These are phyloP conservation scores for Polypterus senegalus DNA, from an alignment of 2,113 vertebrate species.

Conservation along the genomic window DNA sequence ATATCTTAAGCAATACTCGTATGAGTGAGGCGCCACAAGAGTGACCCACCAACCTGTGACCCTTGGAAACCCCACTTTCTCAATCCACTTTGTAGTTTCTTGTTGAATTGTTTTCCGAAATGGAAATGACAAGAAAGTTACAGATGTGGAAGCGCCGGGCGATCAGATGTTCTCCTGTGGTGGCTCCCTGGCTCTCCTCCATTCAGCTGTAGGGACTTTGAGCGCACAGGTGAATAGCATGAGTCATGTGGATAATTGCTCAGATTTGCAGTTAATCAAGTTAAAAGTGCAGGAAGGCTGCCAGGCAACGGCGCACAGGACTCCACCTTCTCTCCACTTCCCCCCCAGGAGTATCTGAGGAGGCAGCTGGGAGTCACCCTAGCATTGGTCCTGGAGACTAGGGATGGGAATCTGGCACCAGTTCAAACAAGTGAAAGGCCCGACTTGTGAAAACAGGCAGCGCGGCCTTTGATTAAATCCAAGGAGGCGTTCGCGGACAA, in stretches of 20 bases:
- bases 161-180: neutral
- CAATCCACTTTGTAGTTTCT: no score
- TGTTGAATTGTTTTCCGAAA: no score
- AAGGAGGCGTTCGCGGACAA: neutral
- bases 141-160: neutral
- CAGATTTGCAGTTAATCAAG: conserved; percentile 8
- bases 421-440: conserved; percentile 3
- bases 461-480: conserved; percentile 1
- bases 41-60: no score
- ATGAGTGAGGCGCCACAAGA: no score
- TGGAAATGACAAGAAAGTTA: no score
- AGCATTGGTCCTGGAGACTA: neutral
- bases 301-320: neutral
- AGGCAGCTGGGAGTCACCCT: neutral
- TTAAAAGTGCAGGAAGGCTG: conserved; percentile 8
- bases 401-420: conserved; percentile 6
- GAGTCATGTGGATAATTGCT: conserved; percentile 9
- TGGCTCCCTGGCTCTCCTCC: neutral
- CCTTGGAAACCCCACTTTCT: no score
- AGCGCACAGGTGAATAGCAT: conserved; percentile 8
- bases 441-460: conserved; percentile 6
- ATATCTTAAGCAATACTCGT: no score
- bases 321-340: no score
- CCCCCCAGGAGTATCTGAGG: neutral
- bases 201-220: neutral